Evolutionary conservation across 1,140 invertebrate species (phyloP), one percentile per base, ranked within the genome.

Genomic region (Zaprionus ornatus): DNA sequence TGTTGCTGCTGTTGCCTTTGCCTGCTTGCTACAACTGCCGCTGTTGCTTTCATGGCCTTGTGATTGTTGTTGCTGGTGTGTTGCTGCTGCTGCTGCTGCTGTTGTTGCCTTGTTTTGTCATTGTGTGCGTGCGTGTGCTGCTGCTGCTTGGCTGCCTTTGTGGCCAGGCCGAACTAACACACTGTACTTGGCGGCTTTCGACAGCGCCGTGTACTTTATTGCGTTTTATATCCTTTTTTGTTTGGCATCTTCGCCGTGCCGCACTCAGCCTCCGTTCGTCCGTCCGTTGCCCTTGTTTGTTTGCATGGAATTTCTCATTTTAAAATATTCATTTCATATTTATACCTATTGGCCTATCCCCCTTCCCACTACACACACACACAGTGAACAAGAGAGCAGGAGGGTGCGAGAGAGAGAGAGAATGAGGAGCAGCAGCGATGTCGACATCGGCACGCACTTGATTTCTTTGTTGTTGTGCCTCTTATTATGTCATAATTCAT

Each of bases 401-500:
- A 45, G 15, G 3, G 17, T 4, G n/a, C 3, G 19, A n/a, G 37
- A 40, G 37, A n/a, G 37, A 6, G 37, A 5, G 37, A 5, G 13
- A 25, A 17, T 3, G 27, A 15, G n/a, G 15, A n/a, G 25, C 40
- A 29, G 50, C 52, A 10, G 23, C 40, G 29, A 48, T 29, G 19
- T 23, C 62, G 54, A 40, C 17, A 32, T 63, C 71, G 77, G 50
- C 74, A 79, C 72, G 73, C 73, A 80, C 75, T 87, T 80, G 63
- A 50, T 78, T 45, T 77, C 67, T 70, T 77, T 77, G 63, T 73
- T 77, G 67, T 77, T 62, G 19, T 76, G 50, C 54, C 62, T 62
- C 64, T 73, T 84, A 87, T 87, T 87, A 87, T 87, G 84, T 87
- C 84, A 88, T 84, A 80, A 84, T 84, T 88, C 78, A 80, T 88